Conservation (phyloP, 30 jellyfish, hydroid and myxozoan species). For the Turritopsis dohrnii region DNA sequence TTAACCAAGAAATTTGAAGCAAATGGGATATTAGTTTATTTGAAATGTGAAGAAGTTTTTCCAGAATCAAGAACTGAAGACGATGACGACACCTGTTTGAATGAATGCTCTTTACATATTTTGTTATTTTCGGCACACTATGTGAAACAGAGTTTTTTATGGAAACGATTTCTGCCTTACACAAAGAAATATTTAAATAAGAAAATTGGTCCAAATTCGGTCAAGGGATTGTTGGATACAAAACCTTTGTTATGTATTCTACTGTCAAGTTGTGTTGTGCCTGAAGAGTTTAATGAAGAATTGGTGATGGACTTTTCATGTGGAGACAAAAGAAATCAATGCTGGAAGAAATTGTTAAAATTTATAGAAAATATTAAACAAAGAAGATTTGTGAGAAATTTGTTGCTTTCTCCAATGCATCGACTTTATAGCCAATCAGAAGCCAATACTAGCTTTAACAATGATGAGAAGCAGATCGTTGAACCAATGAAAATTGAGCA, state of each 20-base stretch:
- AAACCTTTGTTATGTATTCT: constrained; percentile 9
- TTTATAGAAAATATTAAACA: constrained; percentile 9
- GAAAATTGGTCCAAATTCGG: neutral
- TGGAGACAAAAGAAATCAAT: neutral
- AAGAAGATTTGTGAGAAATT: neutral
- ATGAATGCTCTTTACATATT: neutral
- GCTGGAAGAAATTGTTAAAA: constrained; percentile 1
- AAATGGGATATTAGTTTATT: neutral
- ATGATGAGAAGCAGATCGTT: neutral
- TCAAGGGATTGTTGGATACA: constrained; percentile 2
- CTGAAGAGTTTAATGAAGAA: constrained; percentile 13
- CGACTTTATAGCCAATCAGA: neutral
- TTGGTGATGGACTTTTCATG: neutral
- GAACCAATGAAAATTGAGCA: neutral
- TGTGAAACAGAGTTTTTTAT: neutral
- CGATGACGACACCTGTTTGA: neutral
- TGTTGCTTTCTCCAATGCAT: neutral
- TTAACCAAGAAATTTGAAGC: neutral
- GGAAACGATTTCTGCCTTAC: neutral
- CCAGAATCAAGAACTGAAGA: neutral
- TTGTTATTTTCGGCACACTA: neutral
- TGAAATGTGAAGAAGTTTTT: neutral
- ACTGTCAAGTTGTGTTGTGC: neutral
- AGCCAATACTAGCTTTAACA: neutral
- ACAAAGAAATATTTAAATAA: neutral